Evolutionary conservation across 1,140 invertebrate genomes (phyloP), one percentile per base, ranked within the genome.

Genomic region (Platorchestia sp.): DNA sequence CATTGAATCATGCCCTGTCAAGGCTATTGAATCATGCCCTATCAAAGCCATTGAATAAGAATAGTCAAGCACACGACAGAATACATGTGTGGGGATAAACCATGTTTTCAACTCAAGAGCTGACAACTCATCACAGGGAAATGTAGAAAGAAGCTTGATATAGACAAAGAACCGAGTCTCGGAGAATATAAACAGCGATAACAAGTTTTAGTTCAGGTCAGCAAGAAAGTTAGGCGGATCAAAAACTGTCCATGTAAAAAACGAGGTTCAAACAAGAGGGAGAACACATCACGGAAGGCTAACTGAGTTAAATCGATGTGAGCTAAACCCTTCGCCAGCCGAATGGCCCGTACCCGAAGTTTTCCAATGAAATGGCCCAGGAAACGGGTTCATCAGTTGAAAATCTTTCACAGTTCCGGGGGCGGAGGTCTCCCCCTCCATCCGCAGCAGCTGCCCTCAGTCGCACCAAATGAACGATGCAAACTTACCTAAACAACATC

Each of bases 231-330:
- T 75, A 36, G 59, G 27, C 59, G 59, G 14, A 75, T 75, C 59
- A 75, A 75, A 75, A 75, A 75, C 59, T 75, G 59, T 75, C 59
- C 36, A 89, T 27, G 42, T 16, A 89, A 41, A 75, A 89, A 27
- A 89, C 87, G 42, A 43, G 36, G 41, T 89, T 89, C 22, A 41
- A 89, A 44, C 87, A 89, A 27, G 59, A 75, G 27, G 14, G 59
- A 75, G 59, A 75, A 75, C 27, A 75, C 59, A 75, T 89, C 91
- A 93, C 43, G 45, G 43, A 90, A 90, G 87, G 87, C 14, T 93
- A 93, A 93, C 91, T 93, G 44, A 93, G 91, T 93, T 93, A 93
- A 93, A 93, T 93, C 45, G 45, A 45, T 16, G 91, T 40, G 45
- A 42, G 91, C 91, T 45, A 42, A 45, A 44, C 44, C 91, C 91